Base-by-base conservation (phyloP, 2,113 vertebrate species). In the Coreoperca whiteheadi region DNA sequence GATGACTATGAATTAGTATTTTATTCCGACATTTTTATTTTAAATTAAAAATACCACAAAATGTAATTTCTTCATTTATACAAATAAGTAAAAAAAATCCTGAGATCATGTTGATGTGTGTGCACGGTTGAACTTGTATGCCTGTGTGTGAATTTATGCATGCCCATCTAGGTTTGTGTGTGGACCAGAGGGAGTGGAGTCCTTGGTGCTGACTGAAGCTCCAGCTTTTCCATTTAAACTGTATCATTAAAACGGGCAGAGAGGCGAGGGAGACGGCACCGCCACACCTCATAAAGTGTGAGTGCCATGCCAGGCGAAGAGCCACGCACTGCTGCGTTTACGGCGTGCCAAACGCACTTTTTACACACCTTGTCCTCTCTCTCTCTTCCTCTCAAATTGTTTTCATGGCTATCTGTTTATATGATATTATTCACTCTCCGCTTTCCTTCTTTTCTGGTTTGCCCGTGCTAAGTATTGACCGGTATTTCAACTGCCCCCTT, bases 201-300 rank as follows among this genome's bases (percentile, higher is more conserved):
- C 92, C 93, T 94, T 94, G 91, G 86, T 91, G 89, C 76, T 65
- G 90, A 89, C 90, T 84, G 90, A 89, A 87, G 87, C 90, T 88
- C 85, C 92, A 88, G 92, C 92, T 91, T 91, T 90, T 91, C 89
- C 82, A 89, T 94, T 93, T 94, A 93, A 94, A 94, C 89, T 89
- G 92, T 93, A 89, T 93, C 92, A 91, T 95, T 95, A 95, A 94
- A 94, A 85, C 39, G 53, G 89, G 88, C 87, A 87, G 88, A 88
- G 83, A 90, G 83, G 84, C 81, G 79, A 92, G 85, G 91, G 90
- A 92, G 87, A 88, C 81, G 79, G 86, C 89, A 87, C 91, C 88
- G 94, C 92, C 94, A 94, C 92, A 94, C 91, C 94, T 93, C 92
- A 93, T 95, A 94, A 94, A 95, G 91, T 89, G 90, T 89, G 93